Evolutionary conservation across 2,113 vertebrate species (phyloP).

Genomic region (Nyctibius bracteatus): DNA sequence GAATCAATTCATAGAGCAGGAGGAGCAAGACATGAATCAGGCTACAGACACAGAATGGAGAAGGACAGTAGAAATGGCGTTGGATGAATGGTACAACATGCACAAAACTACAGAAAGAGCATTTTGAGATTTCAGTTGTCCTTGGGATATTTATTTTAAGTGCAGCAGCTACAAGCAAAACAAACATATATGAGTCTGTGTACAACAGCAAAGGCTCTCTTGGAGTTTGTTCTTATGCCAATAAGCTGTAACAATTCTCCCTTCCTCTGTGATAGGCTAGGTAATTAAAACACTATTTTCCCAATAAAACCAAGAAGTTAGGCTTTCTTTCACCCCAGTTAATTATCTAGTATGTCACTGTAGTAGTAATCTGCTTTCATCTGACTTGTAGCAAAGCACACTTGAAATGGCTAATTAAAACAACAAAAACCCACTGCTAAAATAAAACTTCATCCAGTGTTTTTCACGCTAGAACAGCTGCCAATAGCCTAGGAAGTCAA

Average conservation of each 20-base stretch:
- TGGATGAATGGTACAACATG: background rate
- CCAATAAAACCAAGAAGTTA: slow-evolving; percentile 10
- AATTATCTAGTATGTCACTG: slow-evolving; percentile 38
- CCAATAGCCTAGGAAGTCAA: slow-evolving; percentile 2
- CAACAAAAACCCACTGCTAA: slow-evolving; percentile 3
- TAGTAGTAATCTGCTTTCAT: slow-evolving; percentile 28
- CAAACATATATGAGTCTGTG: background rate
- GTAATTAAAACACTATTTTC: slow-evolving; percentile 35
- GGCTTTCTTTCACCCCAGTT: slow-evolving; percentile 14
- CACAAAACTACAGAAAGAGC: background rate
- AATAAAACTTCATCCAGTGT: background rate
- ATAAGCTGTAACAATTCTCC: background rate
- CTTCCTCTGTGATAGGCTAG: slow-evolving; percentile 2
- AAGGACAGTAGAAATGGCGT: background rate
- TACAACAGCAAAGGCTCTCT: background rate
- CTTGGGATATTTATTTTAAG: background rate
- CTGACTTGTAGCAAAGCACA: background rate
- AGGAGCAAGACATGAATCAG: background rate
- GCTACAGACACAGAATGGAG: background rate
- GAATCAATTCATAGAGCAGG: background rate
- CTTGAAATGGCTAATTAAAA: slow-evolving; percentile 36
- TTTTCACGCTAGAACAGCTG: background rate
- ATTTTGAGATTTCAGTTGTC: background rate
- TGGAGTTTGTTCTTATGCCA: background rate
- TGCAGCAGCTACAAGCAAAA: background rate